phyloP scores from a whole-genome alignment of 2,888 invertebrate species.

The Nephrotoma guestfalica region DNA sequence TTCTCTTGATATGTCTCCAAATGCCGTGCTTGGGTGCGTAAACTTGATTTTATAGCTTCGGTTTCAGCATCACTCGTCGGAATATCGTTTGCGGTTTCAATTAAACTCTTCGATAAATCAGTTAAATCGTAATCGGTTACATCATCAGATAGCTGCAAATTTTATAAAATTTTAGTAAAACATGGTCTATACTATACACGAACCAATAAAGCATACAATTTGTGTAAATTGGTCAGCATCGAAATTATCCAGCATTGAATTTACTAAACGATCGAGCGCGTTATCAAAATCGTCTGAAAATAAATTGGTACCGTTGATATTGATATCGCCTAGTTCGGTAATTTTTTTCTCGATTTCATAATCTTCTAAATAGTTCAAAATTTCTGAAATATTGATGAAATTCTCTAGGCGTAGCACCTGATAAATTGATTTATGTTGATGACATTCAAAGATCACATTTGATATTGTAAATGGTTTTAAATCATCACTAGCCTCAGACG shows the following conservation, averaged over 20 bases:
- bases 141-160: constrained; percentile 44
- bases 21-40: constrained; percentile 39
- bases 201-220: constrained; percentile 15
- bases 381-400: constrained; percentile 36
- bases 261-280: constrained; percentile 47
- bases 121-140: constrained; percentile 51
- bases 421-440: constrained; percentile 52
- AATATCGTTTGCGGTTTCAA: constrained; percentile 39
- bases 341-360: constrained; percentile 44
- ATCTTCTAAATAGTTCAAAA: constrained; percentile 35
- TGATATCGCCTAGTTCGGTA: constrained; percentile 37
- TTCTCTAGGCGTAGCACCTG: constrained; percentile 38
- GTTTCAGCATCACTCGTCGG: constrained; percentile 23
- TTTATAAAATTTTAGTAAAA: constrained; percentile 13
- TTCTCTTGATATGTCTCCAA: constrained; percentile 42
- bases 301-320: constrained; percentile 38
- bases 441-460: constrained; percentile 48
- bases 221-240: constrained; percentile 34
- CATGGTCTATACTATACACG: neutral
- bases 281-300: constrained; percentile 40
- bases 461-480: constrained; percentile 25
- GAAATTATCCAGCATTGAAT: constrained; percentile 55
- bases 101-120: constrained; percentile 41
- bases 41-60: constrained; percentile 28
- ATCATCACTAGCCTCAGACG: constrained; percentile 11